Conservation (phyloP, 2,113 vertebrate species). For the Rattus rattus region DNA sequence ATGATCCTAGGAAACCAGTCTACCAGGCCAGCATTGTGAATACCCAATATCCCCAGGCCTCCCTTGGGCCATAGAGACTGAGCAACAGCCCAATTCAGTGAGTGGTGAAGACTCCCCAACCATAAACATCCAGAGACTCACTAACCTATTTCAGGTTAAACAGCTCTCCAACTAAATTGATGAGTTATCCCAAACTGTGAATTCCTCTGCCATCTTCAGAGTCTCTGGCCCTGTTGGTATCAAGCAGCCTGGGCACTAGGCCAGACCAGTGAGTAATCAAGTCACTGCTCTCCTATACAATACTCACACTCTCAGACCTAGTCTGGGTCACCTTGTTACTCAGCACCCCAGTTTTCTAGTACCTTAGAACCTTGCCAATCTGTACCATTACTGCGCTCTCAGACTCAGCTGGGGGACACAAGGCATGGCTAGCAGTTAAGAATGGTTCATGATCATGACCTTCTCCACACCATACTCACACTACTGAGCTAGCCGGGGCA, state of each 20-base stretch:
- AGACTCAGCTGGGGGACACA: neutral
- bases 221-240: neutral
- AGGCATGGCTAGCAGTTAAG: neutral
- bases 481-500: neutral
- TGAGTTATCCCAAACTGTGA: neutral
- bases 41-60: neutral
- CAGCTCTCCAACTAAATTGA: neutral
- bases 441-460: neutral
- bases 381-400: neutral
- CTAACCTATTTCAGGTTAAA: neutral
- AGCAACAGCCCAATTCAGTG: neutral
- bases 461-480: neutral
- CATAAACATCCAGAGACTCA: neutral
- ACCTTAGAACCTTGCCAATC: neutral
- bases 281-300: neutral
- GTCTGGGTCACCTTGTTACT: neutral
- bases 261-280: neutral
- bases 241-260: neutral
- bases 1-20: neutral
- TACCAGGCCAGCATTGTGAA: neutral
- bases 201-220: neutral
- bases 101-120: neutral
- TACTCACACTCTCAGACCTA: neutral
- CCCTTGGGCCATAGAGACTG: neutral
- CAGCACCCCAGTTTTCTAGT: neutral